Conservation (phyloP, 2,113 vertebrate species). For the Eleginops maclovinus region DNA sequence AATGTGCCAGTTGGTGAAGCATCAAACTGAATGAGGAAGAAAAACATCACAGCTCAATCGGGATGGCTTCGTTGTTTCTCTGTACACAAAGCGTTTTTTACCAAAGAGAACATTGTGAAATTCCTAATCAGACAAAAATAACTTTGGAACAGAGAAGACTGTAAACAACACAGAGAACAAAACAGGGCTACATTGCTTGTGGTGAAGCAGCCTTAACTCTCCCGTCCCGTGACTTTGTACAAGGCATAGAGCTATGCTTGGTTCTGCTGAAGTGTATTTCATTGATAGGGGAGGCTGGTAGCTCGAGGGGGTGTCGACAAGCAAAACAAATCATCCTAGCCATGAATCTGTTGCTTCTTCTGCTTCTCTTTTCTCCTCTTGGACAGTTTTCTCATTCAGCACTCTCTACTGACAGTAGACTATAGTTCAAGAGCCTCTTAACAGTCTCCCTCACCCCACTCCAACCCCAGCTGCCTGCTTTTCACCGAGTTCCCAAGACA, state of each 20-base stretch:
- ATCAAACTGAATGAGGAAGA: constrained; percentile 77
- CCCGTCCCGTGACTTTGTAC: constrained; percentile 62
- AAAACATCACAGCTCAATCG: constrained; percentile 74
- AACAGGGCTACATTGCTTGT: constrained; percentile 58
- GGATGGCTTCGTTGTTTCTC: constrained; percentile 68
- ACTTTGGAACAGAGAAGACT: constrained; percentile 59
- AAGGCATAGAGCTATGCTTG: constrained; percentile 52
- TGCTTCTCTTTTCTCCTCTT: constrained; percentile 71
- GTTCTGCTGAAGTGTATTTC: constrained; percentile 62
- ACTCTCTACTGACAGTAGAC: constrained; percentile 78
- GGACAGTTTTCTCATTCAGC: constrained; percentile 75
- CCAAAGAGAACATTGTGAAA: constrained; percentile 76
- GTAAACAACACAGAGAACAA: constrained; percentile 58
- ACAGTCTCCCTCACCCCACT: constrained; percentile 74
- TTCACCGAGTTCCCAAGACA: constrained; percentile 79
- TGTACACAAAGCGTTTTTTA: constrained; percentile 16
- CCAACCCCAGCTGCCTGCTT: constrained; percentile 63
- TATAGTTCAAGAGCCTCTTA: constrained; percentile 80
- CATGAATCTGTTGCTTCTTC: constrained; percentile 68
- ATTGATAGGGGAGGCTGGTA: constrained; percentile 60
- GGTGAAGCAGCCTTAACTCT: constrained; percentile 68
- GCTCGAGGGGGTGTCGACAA: constrained; percentile 62
- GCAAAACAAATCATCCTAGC: constrained; percentile 74
- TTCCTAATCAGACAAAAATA: constrained; percentile 75
- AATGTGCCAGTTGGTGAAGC: constrained; percentile 77